These are phyloP conservation scores for Fulmarus glacialis DNA, from an alignment of 2,113 vertebrate genomes.

Conservation along the genomic window DNA sequence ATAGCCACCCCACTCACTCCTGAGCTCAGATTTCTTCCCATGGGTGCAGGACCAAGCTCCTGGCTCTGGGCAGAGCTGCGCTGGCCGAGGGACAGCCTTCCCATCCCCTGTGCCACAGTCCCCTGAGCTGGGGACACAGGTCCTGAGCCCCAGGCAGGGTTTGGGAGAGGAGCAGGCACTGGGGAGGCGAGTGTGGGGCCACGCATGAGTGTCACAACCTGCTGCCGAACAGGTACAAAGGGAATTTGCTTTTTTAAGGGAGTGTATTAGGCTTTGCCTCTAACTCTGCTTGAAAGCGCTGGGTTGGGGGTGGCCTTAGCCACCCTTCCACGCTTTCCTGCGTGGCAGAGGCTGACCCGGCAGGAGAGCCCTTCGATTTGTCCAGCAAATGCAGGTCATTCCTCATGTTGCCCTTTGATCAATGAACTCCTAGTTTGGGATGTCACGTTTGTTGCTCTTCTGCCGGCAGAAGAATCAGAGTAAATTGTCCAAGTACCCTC, in stretches of 20 bases:
- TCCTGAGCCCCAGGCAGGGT: not conserved
- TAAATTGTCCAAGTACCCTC: not conserved
- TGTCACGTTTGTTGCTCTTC: not conserved
- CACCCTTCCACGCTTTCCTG: not conserved
- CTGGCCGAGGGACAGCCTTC: not conserved
- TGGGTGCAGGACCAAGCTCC: not conserved
- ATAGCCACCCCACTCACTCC: rapidly evolving
- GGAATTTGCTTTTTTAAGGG: not conserved
- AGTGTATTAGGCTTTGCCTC: not conserved
- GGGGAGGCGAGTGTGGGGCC: not conserved
- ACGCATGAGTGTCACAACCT: not conserved
- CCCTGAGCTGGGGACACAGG: rapidly evolving
- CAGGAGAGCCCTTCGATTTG: not conserved
- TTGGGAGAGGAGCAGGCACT: not conserved
- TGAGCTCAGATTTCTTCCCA: not conserved
- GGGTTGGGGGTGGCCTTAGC: not conserved
- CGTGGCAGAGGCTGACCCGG: not conserved
- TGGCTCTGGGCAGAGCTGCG: not conserved
- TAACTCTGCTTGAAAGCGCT: not conserved
- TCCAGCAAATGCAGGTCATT: not conserved
- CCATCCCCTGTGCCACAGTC: not conserved
- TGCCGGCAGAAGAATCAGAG: not conserved
- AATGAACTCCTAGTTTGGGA: not conserved
- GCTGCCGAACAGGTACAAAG: not conserved
- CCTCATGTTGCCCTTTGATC: not conserved